Conservation (phyloP, 2,113 vertebrate species). For the Epinephelus cyanopodus region DNA sequence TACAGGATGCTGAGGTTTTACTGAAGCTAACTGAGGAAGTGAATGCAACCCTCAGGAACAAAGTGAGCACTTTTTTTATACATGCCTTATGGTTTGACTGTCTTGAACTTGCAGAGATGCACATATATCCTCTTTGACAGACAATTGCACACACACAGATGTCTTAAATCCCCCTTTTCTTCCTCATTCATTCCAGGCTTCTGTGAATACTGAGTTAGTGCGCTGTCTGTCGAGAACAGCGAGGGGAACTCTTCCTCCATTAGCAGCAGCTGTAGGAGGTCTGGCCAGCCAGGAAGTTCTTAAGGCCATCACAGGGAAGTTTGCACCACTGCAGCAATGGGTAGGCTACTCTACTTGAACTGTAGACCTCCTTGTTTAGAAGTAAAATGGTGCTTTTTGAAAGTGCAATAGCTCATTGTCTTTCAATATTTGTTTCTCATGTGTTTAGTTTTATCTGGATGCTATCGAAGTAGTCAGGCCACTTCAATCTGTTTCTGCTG, state of each 20-base stretch:
- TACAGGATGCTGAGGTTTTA: conserved; percentile 91
- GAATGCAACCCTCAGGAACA: conserved; percentile 87
- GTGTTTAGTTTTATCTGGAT: conserved; percentile 92
- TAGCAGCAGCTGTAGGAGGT: conserved; percentile 94
- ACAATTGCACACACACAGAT: background rate
- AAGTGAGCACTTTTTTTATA: conserved; percentile 82
- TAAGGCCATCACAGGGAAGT: conserved; percentile 98
- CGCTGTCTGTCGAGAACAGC: conserved; percentile 91
- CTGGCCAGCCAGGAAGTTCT: conserved; percentile 96
- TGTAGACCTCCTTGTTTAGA: background rate
- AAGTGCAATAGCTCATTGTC: background rate
- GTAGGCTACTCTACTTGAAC: conserved; percentile 80
- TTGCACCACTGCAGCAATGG: conserved; percentile 97
- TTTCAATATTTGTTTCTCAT: background rate
- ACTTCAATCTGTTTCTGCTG: conserved; percentile 85
- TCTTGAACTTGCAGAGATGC: conserved; percentile 3
- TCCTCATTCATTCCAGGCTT: conserved; percentile 63
- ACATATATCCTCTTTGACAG: background rate
- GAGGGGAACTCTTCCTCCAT: conserved; percentile 89
- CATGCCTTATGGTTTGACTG: background rate
- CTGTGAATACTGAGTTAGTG: conserved; percentile 88
- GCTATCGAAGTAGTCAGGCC: conserved; percentile 88
- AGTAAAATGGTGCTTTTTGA: background rate
- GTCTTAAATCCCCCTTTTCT: background rate
- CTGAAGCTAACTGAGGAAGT: conserved; percentile 89